Conservation (phyloP, 2,888 invertebrate species). For the Drosophila algonquin region DNA sequence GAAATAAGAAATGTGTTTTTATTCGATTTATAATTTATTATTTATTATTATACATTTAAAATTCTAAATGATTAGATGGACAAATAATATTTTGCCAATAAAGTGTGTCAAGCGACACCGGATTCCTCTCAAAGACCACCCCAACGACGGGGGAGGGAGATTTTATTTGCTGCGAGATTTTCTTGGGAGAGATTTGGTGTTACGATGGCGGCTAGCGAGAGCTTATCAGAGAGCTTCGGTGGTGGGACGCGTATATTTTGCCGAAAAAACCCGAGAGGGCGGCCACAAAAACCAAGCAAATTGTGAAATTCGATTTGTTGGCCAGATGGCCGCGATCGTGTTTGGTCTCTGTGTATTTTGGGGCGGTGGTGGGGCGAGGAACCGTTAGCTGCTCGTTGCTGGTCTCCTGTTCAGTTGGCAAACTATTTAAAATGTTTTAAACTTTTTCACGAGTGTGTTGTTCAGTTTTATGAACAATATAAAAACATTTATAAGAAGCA, state of each 20-base stretch:
- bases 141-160: no score
- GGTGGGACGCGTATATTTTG: constrained; percentile 37
- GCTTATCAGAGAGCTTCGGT: neutral
- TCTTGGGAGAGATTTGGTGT: no score
- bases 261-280: constrained; percentile 48
- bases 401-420: constrained; percentile 78
- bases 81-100: no score
- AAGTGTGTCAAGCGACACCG: no score
- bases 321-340: neutral
- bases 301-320: constrained; percentile 35
- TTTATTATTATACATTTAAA: no score
- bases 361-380: constrained; percentile 25
- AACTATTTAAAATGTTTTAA: constrained; percentile 83
- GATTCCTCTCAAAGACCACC: no score
- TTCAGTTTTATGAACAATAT: constrained; percentile 75
- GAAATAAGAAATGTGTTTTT: no score
- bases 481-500: constrained; percentile 59
- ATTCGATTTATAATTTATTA: no score
- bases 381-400: constrained; percentile 35
- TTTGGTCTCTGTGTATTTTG: constrained; percentile 6
- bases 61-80: no score
- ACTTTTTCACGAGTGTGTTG: constrained; percentile 71
- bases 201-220: no score
- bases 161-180: no score
- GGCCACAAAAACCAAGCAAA: constrained; percentile 11